Evolutionary conservation across 2,797 vertebrate genomes (phyloP).

Genomic region (Acipenser oxyrinchus): DNA sequence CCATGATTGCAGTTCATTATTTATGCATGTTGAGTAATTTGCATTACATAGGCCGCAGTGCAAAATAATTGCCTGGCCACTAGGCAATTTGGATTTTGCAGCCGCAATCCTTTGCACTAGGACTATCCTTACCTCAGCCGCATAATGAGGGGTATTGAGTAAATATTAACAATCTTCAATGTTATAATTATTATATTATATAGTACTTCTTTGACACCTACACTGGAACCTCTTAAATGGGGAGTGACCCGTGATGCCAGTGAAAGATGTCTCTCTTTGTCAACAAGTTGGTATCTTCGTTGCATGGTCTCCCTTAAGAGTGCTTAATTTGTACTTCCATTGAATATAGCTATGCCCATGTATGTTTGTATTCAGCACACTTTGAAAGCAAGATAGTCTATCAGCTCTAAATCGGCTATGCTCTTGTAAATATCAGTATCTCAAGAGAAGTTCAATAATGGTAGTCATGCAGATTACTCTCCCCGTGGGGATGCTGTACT

Average conservation of each 20-base stretch:
- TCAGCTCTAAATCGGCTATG: slow-evolving; percentile 6
- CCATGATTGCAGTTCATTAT: too few relatives aligned
- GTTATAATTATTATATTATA: not conserved
- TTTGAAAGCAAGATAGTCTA: slow-evolving; percentile 2
- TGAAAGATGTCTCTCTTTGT: not conserved
- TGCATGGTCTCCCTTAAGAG: not conserved
- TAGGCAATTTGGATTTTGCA: too few relatives aligned
- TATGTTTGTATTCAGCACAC: not conserved
- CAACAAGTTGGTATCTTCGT: not conserved
- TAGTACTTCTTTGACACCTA: not conserved
- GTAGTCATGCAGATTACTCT: slow-evolving; percentile 14
- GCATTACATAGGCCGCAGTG: too few relatives aligned
- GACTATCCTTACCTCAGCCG: too few relatives aligned
- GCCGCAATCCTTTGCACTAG: too few relatives aligned
- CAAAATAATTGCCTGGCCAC: too few relatives aligned
- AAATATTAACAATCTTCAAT: too few relatives aligned
- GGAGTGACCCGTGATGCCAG: not conserved
- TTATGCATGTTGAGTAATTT: too few relatives aligned
- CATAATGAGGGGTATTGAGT: too few relatives aligned
- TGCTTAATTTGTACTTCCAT: not conserved
- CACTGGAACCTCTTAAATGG: not conserved
- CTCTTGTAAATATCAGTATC: slow-evolving; percentile 6
- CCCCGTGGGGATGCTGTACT: slow-evolving; percentile 1
- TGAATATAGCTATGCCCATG: not conserved
- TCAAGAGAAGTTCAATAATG: slow-evolving; percentile 7